phyloP scores from a whole-genome alignment of 2,113 vertebrate genomes.

The Lophura nycthemera region DNA sequence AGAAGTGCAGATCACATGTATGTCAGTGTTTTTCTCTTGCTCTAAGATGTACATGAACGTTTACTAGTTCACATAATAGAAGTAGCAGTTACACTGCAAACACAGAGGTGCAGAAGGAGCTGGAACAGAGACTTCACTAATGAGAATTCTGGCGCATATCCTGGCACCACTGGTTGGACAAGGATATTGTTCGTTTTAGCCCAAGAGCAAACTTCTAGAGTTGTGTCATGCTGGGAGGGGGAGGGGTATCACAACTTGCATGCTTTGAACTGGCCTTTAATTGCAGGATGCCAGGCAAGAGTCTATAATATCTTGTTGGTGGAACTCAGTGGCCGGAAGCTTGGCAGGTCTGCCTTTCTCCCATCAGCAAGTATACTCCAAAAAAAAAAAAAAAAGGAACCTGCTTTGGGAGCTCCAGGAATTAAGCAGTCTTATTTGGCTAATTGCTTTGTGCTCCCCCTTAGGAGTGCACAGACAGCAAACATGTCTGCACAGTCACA shows the following conservation, averaged over 20 bases:
- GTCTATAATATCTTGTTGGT: background rate
- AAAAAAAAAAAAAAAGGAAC: background rate
- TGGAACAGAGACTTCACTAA: slow-evolving; percentile 1
- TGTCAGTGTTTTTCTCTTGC: background rate
- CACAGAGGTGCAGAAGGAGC: background rate
- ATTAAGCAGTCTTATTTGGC: background rate
- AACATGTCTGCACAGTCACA: fast-evolving
- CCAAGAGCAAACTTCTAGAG: slow-evolving; percentile 46
- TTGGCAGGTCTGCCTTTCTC: slow-evolving; percentile 26
- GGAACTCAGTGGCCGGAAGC: slow-evolving; percentile 34
- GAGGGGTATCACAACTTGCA: background rate
- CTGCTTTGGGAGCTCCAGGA: background rate
- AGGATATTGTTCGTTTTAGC: slow-evolving; percentile 54
- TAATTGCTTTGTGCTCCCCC: fast-evolving
- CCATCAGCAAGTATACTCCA: background rate
- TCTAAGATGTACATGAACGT: background rate
- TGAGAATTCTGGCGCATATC: slow-evolving; percentile 50
- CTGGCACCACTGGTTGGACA: slow-evolving; percentile 59
- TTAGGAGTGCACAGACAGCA: fast-evolving
- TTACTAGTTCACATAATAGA: background rate
- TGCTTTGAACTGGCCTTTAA: slow-evolving; percentile 18
- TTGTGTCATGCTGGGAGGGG: slow-evolving; percentile 42
- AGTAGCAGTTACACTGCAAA: background rate
- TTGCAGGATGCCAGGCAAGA: slow-evolving; percentile 33
- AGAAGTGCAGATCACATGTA: background rate